A percentile compares a stretch with the other conserved stretches of the same genome.
These are phyloP conservation scores for Melitaea athalia DNA, from an alignment of 2,888 invertebrate genomes.

Conservation along the genomic window DNA sequence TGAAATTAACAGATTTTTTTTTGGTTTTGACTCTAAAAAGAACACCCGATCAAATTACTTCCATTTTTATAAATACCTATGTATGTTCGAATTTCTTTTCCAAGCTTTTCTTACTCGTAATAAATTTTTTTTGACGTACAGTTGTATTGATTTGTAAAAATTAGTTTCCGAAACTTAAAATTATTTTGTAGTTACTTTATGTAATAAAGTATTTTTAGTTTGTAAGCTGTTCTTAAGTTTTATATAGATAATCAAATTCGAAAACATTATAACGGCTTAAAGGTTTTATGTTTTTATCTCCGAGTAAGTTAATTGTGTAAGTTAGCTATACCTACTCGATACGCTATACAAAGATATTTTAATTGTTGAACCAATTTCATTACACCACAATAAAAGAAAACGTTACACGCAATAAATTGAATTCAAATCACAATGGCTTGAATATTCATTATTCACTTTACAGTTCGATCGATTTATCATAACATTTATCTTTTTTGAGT, in stretches of 20 bases:
- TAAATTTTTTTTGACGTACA: too few relatives aligned
- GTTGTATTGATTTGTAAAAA: too few relatives aligned
- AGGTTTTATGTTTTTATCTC: not conserved
- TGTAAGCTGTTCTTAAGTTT: not conserved
- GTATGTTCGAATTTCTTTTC: too few relatives aligned
- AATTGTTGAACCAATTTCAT: slow-evolving; percentile 40
- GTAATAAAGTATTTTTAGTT: not conserved
- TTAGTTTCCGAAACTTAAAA: not conserved
- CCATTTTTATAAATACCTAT: too few relatives aligned
- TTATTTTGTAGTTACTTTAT: not conserved
- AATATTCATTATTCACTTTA: slow-evolving; percentile 42
- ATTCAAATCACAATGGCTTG: slow-evolving; percentile 48
- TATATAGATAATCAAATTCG: not conserved
- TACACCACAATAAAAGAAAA: slow-evolving; percentile 40
- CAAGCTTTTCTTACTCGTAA: too few relatives aligned
- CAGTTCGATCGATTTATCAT: slow-evolving; percentile 35
- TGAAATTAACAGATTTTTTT: too few relatives aligned
- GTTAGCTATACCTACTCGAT: slow-evolving; percentile 8
- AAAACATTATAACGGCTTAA: slow-evolving; percentile 5
- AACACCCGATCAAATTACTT: too few relatives aligned
- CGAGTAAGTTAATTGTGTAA: slow-evolving; percentile 5
- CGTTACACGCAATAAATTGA: slow-evolving; percentile 45
- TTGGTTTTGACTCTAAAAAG: too few relatives aligned
- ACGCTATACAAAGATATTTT: slow-evolving; percentile 10
- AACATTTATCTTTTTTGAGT: slow-evolving; percentile 51